Conservation (phyloP, 2,888 invertebrate genomes). For the Phengaris arion region DNA sequence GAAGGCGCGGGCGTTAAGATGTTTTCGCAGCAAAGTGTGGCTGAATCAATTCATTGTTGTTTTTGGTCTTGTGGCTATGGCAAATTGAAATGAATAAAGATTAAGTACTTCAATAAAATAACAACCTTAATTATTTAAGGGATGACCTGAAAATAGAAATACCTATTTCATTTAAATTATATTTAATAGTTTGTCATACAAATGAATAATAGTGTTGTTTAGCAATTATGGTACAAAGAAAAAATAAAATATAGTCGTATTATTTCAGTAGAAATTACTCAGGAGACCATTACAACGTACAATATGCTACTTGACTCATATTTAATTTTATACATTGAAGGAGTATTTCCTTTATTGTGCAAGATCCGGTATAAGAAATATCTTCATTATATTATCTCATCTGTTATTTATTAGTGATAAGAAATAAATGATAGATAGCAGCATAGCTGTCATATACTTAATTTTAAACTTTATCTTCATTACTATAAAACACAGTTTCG, state of each 20-base stretch:
- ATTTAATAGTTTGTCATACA: background rate
- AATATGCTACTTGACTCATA: background rate
- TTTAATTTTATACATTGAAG: too few species aligned
- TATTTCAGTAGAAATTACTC: background rate
- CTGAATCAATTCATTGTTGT: conserved; percentile 49
- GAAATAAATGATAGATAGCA: too few species aligned
- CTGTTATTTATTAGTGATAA: too few species aligned
- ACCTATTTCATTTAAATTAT: background rate
- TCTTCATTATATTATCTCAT: too few species aligned
- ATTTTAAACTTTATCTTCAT: too few species aligned
- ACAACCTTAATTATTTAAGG: conserved; percentile 31
- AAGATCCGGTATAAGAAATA: too few species aligned
- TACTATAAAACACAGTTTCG: too few species aligned
- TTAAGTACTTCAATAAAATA: conserved; percentile 41
- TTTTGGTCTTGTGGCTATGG: conserved; percentile 54
- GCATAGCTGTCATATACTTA: too few species aligned
- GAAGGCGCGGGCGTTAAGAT: conserved; percentile 63
- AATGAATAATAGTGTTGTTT: background rate
- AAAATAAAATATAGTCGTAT: background rate
- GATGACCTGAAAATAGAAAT: conserved; percentile 1
- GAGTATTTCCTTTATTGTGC: too few species aligned
- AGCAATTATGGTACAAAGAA: background rate
- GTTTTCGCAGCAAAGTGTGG: conserved; percentile 70
- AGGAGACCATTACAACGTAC: background rate
- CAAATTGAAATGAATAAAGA: conserved; percentile 66